phyloP scores from a whole-genome alignment of 1,140 invertebrate genomes.

The Solen grandis region DNA sequence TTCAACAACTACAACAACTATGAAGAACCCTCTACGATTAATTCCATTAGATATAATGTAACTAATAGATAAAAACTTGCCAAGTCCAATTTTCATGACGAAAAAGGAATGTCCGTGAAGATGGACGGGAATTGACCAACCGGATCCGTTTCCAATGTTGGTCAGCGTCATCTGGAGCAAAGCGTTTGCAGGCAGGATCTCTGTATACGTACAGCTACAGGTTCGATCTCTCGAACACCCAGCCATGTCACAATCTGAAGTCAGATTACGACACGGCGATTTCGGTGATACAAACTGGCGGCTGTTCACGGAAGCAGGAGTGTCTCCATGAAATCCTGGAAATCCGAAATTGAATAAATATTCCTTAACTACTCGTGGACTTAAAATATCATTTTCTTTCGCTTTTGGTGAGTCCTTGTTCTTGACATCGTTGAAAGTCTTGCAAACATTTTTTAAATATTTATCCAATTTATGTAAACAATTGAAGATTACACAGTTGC shows the following conservation, averaged over 20 bases:
- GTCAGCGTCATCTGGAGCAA: constrained; percentile 37
- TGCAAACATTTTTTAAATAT: constrained; percentile 47
- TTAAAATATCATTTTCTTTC: not conserved
- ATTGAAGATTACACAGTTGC: constrained; percentile 51
- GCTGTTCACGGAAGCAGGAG: constrained; percentile 59
- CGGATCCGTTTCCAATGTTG: constrained; percentile 75
- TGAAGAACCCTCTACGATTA: too few species aligned
- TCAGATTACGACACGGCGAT: constrained; percentile 19
- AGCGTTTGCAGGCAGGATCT: constrained; percentile 8
- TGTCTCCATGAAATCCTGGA: constrained; percentile 38
- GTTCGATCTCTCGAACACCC: constrained; percentile 32
- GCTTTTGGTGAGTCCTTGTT: constrained; percentile 33
- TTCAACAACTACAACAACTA: too few species aligned
- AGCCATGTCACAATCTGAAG: constrained; percentile 3
- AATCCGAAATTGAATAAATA: constrained; percentile 59
- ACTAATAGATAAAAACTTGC: constrained; percentile 1
- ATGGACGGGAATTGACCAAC: constrained; percentile 86
- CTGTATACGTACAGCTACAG: constrained; percentile 57
- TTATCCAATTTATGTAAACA: constrained; percentile 49
- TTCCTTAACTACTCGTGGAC: not conserved
- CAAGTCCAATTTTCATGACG: constrained; percentile 83
- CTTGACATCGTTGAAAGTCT: constrained; percentile 47
- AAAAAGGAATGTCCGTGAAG: constrained; percentile 89
- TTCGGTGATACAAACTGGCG: constrained; percentile 47
- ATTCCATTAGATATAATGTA: too few species aligned